These are phyloP conservation scores for Acanthiza pusilla DNA, from an alignment of 2,797 vertebrate species.

Conservation along the genomic window DNA sequence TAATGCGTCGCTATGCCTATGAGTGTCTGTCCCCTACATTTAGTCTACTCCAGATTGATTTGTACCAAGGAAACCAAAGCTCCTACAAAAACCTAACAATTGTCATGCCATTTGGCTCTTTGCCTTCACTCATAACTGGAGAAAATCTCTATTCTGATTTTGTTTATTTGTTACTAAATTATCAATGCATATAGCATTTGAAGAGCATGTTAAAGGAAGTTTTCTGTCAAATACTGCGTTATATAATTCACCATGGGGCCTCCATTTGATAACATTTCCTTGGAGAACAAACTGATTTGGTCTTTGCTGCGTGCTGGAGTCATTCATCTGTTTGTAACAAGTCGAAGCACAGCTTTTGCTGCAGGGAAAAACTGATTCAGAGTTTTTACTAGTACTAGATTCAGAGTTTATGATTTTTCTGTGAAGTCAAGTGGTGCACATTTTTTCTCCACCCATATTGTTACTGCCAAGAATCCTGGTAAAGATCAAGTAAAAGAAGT, in stretches of 20 bases:
- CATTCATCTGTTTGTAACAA: neutral
- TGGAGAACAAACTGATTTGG: neutral
- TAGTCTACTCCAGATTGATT: neutral
- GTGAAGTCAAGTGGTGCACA: neutral
- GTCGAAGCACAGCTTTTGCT: neutral
- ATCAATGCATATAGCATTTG: neutral
- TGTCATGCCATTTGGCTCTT: neutral
- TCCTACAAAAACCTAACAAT: neutral
- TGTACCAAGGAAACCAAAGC: neutral
- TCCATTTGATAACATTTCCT: neutral
- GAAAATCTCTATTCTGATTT: neutral
- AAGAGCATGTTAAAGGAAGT: neutral
- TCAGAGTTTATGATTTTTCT: neutral
- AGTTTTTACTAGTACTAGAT: neutral
- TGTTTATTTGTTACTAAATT: neutral
- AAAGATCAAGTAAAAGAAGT: slow-evolving; percentile 23
- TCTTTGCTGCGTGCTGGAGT: neutral
- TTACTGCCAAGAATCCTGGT: slow-evolving; percentile 32
- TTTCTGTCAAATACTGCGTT: neutral
- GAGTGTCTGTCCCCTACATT: neutral
- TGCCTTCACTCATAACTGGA: neutral
- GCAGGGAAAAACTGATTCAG: neutral
- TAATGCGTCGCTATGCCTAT: neutral
- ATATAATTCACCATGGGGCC: neutral
- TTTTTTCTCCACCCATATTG: slow-evolving; percentile 18